These are phyloP conservation scores for Podarcis siculus DNA, from an alignment of 2,797 vertebrate genomes.

Conservation along the genomic window DNA sequence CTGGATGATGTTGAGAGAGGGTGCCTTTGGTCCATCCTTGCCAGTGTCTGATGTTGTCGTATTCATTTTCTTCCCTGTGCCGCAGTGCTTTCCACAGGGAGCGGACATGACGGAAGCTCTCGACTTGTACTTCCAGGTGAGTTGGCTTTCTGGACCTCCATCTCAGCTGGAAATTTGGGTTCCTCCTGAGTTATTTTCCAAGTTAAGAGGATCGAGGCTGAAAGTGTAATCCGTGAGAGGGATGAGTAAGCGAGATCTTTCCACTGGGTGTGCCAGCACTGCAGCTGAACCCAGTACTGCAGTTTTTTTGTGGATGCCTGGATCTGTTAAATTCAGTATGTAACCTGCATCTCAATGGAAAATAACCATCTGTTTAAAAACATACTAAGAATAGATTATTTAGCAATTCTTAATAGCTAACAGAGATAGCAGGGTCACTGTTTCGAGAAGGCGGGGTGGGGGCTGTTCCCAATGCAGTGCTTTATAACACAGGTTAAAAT, in stretches of 20 bases:
- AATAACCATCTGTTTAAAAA: too few species aligned
- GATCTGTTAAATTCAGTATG: too few species aligned
- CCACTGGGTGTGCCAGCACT: neutral
- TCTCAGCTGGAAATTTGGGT: neutral
- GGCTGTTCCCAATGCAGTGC: too few species aligned
- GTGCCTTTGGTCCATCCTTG: constrained; percentile 23
- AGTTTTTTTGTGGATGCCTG: neutral
- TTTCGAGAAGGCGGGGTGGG: too few species aligned
- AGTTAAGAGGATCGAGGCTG: neutral
- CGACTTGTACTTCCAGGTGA: constrained; percentile 98
- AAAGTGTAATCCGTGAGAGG: neutral
- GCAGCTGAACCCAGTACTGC: neutral
- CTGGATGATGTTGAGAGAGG: neutral
- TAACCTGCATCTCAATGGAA: too few species aligned
- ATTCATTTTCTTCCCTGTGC: neutral
- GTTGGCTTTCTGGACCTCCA: constrained; percentile 63
- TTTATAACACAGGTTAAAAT: too few species aligned
- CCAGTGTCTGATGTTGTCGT: constrained; percentile 3
- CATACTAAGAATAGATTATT: too few species aligned
- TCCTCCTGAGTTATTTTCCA: neutral
- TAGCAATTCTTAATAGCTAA: too few species aligned
- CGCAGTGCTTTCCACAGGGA: constrained; percentile 94
- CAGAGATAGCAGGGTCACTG: too few species aligned
- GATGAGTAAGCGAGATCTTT: neutral
- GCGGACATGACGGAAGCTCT: constrained; percentile 96